Evolutionary conservation across 2,888 invertebrate genomes (phyloP).

Genomic region (Phengaris alcon): DNA sequence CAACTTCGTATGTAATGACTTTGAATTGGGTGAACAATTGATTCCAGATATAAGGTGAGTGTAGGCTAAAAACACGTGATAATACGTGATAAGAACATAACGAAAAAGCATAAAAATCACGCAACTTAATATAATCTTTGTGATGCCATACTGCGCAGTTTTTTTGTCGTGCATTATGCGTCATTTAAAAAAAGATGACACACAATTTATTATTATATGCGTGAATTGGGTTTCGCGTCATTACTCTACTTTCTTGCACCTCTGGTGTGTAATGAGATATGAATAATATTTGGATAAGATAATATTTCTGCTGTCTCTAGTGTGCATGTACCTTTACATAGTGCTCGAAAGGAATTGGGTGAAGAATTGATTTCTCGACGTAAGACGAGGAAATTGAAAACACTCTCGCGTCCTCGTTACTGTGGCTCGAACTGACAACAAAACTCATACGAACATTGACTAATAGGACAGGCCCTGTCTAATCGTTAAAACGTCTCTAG

Average conservation of each 20-base stretch:
- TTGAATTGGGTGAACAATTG: background rate
- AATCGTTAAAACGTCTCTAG: background rate
- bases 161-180: too few species aligned
- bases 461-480: background rate
- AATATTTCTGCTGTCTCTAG: background rate
- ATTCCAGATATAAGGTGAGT: background rate
- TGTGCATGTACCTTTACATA: background rate
- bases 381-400: conserved; percentile 18
- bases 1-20: conserved; percentile 6
- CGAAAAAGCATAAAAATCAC: background rate
- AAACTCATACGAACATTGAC: background rate
- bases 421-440: background rate
- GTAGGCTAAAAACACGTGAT: background rate
- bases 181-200: too few species aligned
- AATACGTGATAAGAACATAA: too few species aligned
- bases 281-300: too few species aligned
- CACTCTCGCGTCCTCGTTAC: background rate
- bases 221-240: background rate
- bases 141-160: too few species aligned
- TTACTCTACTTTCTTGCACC: background rate
- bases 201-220: too few species aligned
- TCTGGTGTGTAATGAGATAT: too few species aligned
- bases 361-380: conserved; percentile 18
- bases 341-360: conserved; percentile 9
- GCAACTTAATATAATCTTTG: too few species aligned